Evolutionary conservation across 1,140 invertebrate genomes (phyloP).

Genomic region (Zaprionus lachaisei): DNA sequence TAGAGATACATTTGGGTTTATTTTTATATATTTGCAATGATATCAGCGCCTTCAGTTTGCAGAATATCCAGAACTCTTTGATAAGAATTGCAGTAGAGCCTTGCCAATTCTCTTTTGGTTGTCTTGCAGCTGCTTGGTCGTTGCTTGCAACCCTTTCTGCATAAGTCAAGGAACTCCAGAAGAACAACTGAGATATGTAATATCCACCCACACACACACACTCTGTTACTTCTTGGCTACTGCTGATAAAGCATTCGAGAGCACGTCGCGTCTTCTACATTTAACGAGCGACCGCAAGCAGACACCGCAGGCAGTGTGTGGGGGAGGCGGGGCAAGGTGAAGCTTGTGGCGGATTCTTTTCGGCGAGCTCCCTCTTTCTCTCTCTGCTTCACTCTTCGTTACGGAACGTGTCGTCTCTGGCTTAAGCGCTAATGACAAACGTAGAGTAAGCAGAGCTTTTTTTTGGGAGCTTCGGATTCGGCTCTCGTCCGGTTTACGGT

Average conservation of each 20-base stretch:
- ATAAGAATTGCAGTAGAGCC: background rate
- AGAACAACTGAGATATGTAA: background rate
- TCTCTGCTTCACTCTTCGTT: background rate
- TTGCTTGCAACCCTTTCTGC: background rate
- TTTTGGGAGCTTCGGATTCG: slow-evolving; percentile 48
- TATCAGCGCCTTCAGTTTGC: background rate
- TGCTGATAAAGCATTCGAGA: slow-evolving; percentile 26
- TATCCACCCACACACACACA: slow-evolving; percentile 11
- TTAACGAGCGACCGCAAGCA: slow-evolving; percentile 9
- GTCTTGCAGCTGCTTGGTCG: background rate
- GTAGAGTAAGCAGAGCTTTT: slow-evolving; percentile 46
- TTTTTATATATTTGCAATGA: background rate
- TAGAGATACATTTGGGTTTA: too few relatives aligned
- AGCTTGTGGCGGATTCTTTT: slow-evolving; percentile 15
- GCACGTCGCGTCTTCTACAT: slow-evolving; percentile 12
- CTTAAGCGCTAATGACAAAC: slow-evolving; percentile 48
- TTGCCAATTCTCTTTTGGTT: background rate
- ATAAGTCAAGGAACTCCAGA: background rate
- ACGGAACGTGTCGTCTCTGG: slow-evolving; percentile 49
- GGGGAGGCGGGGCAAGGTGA: background rate
- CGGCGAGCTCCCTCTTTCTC: background rate
- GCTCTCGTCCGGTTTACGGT: slow-evolving; percentile 79
- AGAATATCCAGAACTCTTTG: background rate
- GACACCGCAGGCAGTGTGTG: slow-evolving; percentile 1
- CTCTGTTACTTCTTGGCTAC: slow-evolving; percentile 2